Conservation (phyloP, 1,140 invertebrate species). For the Papilio machaon region DNA sequence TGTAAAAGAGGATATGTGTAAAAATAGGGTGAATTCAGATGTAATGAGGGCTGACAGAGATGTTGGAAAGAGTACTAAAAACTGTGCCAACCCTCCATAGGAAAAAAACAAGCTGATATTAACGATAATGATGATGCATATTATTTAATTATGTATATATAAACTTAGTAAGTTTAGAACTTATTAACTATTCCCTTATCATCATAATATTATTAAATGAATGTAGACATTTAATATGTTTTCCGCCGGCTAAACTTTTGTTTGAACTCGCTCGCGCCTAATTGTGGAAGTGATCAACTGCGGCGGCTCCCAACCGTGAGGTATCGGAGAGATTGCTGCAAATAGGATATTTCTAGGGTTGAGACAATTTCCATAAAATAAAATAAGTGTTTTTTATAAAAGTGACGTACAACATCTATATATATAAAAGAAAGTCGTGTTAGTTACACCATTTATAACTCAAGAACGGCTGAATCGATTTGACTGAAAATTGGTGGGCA, state of each 20-base stretch:
- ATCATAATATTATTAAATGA: not conserved
- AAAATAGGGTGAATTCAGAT: too few relatives aligned
- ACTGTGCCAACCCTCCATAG: too few relatives aligned
- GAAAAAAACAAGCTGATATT: too few relatives aligned
- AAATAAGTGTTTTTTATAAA: not conserved
- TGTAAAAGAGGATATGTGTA: too few relatives aligned
- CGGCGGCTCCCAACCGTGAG: conserved; percentile 53
- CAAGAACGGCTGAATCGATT: too few relatives aligned
- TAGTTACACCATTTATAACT: too few relatives aligned
- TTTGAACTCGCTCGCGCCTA: conserved; percentile 57
- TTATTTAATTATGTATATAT: not conserved
- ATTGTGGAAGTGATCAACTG: conserved; percentile 71
- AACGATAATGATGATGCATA: not conserved
- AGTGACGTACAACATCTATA: too few relatives aligned
- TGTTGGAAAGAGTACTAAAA: too few relatives aligned
- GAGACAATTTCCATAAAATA: conserved; percentile 32
- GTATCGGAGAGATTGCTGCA: conserved; percentile 66
- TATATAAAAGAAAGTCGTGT: too few relatives aligned
- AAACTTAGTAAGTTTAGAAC: not conserved
- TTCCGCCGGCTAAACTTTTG: conserved; percentile 43
- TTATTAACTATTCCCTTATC: not conserved
- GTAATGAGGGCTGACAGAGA: too few relatives aligned
- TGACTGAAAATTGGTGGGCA: too few relatives aligned
- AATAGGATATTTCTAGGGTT: conserved; percentile 72
- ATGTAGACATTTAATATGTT: conserved; percentile 27